A percentile compares a stretch with the other conserved stretches of the same genome.
phyloP scores from a whole-genome alignment of 1,140 invertebrate genomes.

The Pseudoatta argentina region DNA sequence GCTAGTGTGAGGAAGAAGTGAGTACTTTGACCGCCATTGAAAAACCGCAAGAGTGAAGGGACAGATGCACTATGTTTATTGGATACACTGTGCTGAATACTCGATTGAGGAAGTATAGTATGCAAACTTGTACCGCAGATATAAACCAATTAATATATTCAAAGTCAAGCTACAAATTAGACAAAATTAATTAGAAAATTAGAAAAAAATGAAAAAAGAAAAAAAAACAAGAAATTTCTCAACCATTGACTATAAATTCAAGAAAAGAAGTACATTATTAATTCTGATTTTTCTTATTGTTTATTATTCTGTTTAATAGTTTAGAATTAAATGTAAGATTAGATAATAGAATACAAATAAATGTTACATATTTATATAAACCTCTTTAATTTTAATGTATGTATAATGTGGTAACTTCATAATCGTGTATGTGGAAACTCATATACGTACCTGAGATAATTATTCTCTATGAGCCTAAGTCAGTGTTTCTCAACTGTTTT shows the following conservation, averaged over 20 bases:
- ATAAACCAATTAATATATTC: neutral
- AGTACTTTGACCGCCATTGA: neutral
- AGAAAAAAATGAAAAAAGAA: neutral
- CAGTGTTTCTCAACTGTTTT: conserved; percentile 24
- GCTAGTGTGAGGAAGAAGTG: neutral
- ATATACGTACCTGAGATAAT: conserved; percentile 8
- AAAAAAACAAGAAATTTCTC: neutral
- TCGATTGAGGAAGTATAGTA: neutral
- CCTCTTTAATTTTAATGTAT: neutral
- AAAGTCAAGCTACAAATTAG: neutral
- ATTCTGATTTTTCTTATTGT: neutral
- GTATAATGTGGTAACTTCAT: neutral
- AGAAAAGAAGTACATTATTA: neutral
- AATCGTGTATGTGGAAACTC: neutral
- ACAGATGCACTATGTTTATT: conserved; percentile 6
- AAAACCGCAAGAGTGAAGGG: conserved; percentile 32
- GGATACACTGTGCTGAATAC: neutral
- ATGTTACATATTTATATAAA: neutral
- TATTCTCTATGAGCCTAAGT: neutral
- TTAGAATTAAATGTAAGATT: conserved; percentile 13
- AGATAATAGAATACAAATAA: neutral
- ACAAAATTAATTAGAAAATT: neutral
- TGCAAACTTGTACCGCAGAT: neutral
- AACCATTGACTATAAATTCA: neutral
- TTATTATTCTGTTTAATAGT: neutral